A percentile compares a stretch with the other conserved stretches of the same genome.
phyloP scores from a whole-genome alignment of 2,797 vertebrate species.

The Chiroxiphia lanceolata region DNA sequence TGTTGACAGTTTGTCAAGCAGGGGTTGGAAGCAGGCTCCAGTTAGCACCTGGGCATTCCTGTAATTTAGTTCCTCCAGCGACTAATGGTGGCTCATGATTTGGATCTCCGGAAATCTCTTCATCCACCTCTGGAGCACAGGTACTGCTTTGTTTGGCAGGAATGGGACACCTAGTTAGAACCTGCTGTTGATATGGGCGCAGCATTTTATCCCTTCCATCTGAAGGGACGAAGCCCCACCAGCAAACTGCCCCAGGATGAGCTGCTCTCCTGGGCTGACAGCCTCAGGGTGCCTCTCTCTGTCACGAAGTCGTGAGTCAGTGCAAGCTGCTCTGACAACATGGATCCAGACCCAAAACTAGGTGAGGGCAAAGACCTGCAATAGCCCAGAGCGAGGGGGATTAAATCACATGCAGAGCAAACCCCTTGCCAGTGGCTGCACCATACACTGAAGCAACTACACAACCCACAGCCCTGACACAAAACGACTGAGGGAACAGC shows the following conservation, averaged over 20 bases:
- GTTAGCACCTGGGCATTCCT: background rate
- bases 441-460: background rate
- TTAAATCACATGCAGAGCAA: background rate
- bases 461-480: background rate
- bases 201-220: background rate
- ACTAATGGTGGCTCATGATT: background rate
- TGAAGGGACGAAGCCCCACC: background rate
- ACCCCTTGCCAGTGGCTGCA: background rate
- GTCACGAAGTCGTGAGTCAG: background rate
- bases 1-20: background rate
- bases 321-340: background rate
- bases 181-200: background rate
- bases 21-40: background rate
- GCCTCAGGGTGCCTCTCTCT: background rate
- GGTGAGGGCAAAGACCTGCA: background rate
- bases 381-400: background rate
- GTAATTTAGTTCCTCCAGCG: background rate
- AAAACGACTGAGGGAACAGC: slow-evolving; percentile 26
- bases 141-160: background rate
- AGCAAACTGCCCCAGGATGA: background rate
- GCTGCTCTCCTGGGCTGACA: background rate
- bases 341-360: background rate
- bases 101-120: background rate
- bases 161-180: background rate
- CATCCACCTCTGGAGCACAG: background rate